phyloP scores from a whole-genome alignment of 2,113 vertebrate genomes.

The Poeciliopsis prolifica region DNA sequence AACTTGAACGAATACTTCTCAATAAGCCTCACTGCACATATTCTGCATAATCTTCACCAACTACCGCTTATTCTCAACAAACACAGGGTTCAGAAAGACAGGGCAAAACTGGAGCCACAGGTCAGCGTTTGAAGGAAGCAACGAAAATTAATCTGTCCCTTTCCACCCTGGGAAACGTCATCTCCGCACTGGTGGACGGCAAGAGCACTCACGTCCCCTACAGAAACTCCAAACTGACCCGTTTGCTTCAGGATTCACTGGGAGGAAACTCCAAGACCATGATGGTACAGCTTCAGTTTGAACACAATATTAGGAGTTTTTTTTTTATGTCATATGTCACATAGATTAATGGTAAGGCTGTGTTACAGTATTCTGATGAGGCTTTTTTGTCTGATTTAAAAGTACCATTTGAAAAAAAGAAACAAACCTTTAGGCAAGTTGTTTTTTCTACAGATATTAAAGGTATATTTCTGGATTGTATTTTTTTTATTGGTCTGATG shows the following conservation, averaged over 20 bases:
- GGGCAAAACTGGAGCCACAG: constrained; percentile 96
- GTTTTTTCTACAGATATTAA: no score
- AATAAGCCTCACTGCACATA: background rate
- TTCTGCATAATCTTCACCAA: background rate
- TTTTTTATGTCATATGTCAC: background rate
- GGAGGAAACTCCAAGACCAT: constrained; percentile 99
- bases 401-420: background rate
- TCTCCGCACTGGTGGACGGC: constrained; percentile 97
- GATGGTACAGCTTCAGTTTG: constrained; percentile 84
- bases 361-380: background rate
- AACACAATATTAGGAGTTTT: background rate
- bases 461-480: background rate
- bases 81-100: constrained; percentile 95
- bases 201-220: constrained; percentile 99
- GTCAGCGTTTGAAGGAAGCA: constrained; percentile 96
- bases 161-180: constrained; percentile 96
- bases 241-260: constrained; percentile 95
- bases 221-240: constrained; percentile 96
- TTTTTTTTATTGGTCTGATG: background rate
- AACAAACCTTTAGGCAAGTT: no score
- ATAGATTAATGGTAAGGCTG: background rate
- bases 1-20: background rate
- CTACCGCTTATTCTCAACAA: background rate
- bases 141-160: constrained; percentile 98
- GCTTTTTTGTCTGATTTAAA: background rate